These are phyloP conservation scores for Neoitamus cyanurus DNA, from an alignment of 2,888 invertebrate species.

Conservation along the genomic window DNA sequence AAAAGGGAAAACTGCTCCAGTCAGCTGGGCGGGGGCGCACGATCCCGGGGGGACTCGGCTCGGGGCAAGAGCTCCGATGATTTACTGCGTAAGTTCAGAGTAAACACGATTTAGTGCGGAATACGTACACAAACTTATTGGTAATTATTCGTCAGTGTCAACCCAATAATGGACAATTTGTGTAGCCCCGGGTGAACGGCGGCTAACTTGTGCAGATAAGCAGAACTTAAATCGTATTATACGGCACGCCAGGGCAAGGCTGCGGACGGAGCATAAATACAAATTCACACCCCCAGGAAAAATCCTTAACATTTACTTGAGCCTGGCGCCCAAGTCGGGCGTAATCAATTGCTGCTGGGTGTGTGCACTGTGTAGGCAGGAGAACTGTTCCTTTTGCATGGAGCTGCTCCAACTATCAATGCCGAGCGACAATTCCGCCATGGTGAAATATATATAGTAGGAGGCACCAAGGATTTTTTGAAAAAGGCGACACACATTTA, in stretches of 20 bases:
- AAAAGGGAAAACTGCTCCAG: constrained; percentile 29
- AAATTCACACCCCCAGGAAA: constrained; percentile 32
- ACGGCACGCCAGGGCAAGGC: not conserved
- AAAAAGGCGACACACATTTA: constrained; percentile 24
- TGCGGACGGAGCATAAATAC: constrained; percentile 31
- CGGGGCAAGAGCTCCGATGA: constrained; percentile 4
- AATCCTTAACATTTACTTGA: constrained; percentile 18
- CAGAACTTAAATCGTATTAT: constrained; percentile 32
- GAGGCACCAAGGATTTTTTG: not conserved
- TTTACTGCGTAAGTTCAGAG: constrained; percentile 38
- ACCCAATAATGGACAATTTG: constrained; percentile 52
- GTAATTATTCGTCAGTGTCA: constrained; percentile 53
- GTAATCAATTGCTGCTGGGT: constrained; percentile 40
- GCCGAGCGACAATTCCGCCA: not conserved
- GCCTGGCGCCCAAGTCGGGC: not conserved
- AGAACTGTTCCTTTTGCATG: not conserved
- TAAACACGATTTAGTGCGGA: constrained; percentile 42
- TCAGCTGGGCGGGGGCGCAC: not conserved
- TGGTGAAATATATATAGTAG: not conserved
- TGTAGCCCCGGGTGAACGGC: constrained; percentile 41
- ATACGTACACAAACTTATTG: constrained; percentile 48
- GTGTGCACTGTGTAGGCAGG: not conserved
- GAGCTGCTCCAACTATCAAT: not conserved
- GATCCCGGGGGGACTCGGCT: not conserved
- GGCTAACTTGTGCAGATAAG: constrained; percentile 21